Conservation (phyloP, 2,888 invertebrate species). For the Amphimallon solstitiale region DNA sequence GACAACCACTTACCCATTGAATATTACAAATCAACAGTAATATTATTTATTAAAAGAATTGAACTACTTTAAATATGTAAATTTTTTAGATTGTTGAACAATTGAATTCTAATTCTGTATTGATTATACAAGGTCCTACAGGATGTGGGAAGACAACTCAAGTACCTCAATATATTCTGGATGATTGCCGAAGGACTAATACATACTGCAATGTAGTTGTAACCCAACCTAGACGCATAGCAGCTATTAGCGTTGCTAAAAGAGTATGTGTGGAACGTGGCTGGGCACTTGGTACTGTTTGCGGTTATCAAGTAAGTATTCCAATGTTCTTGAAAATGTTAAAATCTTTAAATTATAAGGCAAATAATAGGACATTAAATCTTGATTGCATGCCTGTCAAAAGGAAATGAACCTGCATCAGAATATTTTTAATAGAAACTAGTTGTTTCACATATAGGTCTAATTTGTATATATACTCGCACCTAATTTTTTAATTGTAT, state of each 20-base stretch:
- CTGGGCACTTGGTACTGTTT: conserved; percentile 83
- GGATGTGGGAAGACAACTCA: conserved; percentile 96
- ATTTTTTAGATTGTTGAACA: conserved; percentile 28
- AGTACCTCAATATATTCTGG: conserved; percentile 93
- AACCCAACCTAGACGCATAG: conserved; percentile 94
- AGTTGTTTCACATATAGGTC: too few relatives aligned
- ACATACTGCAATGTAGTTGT: conserved; percentile 86
- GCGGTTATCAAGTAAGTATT: conserved; percentile 81
- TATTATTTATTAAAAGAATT: neutral
- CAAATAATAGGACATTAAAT: too few relatives aligned
- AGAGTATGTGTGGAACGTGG: conserved; percentile 85
- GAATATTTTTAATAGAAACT: too few relatives aligned
- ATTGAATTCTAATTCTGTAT: conserved; percentile 63
- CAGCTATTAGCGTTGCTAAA: conserved; percentile 88
- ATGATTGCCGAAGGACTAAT: conserved; percentile 72
- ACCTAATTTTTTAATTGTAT: too few relatives aligned
- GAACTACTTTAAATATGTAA: neutral
- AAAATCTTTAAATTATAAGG: too few relatives aligned
- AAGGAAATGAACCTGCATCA: too few relatives aligned
- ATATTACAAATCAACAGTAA: conserved; percentile 28
- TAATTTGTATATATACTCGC: too few relatives aligned
- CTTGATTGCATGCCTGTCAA: too few relatives aligned
- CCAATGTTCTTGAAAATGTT: too few relatives aligned
- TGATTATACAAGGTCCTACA: conserved; percentile 90
- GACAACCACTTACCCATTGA: conserved; percentile 33